Base-by-base conservation (phyloP, 2,888 invertebrate species). In the Drosophila austrosaltans region DNA sequence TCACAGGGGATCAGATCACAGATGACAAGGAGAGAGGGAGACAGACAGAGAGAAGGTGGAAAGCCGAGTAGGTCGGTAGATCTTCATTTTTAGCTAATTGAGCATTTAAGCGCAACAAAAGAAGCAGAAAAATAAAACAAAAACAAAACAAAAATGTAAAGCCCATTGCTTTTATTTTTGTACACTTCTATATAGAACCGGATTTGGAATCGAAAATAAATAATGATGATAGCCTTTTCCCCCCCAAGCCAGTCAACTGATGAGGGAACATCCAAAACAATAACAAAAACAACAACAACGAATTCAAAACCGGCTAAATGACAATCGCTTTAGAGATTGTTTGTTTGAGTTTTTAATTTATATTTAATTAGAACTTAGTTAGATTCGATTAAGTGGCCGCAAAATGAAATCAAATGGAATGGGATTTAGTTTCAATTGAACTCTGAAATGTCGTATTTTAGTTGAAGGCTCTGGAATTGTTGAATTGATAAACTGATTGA, bases 261-360 rank as follows among this genome's bases (percentile, higher is more conserved):
- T 48, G 10, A 64, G 40, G 36, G 36, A 1, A 36, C 10, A 63
- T 20, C n/a, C 20, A 30, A 53, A 65, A 53, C 48, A 58, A 65
- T 63, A 53, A 61, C 48, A 58, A 65, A 62, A 53, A 61, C 30
- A 53, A 53, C 59, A 60, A 40, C 28, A 72, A 61, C 36, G 67
- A 73, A 64, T 39, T 36, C 60, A 69, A 72, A 82, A 77, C 85
- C 82, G 82, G 87, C 87, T 77, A 79, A 87, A 87, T 79, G 82
- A 59, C 75, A 79, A 73, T 57, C 72, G 85, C 75, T 84, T 10
- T 77, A 48, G 60, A 48, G 60, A 72, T 63, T 71, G 56, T 65
- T 66, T 77, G 61, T 81, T 48, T 67, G 73, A 68, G 66, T 75
- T 73, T 72, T 82, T 77, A 67, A 79, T 68, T 77, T 57, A 69